phyloP scores from a whole-genome alignment of 2,888 invertebrate species.

The Tiliacea citrago region DNA sequence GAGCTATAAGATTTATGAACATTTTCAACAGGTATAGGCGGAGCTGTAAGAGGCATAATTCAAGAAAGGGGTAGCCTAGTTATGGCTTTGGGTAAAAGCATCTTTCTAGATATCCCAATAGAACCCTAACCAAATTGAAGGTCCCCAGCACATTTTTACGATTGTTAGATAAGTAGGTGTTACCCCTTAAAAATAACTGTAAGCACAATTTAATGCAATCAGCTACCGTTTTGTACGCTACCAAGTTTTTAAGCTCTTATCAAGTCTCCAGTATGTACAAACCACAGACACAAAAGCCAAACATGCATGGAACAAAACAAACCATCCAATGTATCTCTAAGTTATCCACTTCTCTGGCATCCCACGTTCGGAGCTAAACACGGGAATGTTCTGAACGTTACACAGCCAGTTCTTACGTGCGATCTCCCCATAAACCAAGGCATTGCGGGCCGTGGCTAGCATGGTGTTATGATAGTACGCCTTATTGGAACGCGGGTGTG shows the following conservation, averaged over 20 bases:
- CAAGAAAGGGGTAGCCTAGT: too few relatives aligned
- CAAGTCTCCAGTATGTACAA: background rate
- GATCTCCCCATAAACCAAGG: conserved; percentile 62
- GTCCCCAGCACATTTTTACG: background rate
- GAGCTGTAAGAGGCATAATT: background rate
- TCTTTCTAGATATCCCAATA: background rate
- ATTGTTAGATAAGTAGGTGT: background rate
- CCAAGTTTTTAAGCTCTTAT: too few relatives aligned
- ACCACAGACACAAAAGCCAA: background rate
- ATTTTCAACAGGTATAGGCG: background rate
- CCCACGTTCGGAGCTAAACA: conserved; percentile 52
- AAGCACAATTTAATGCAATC: background rate
- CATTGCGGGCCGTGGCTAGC: conserved; percentile 58
- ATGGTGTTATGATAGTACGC: conserved; percentile 74
- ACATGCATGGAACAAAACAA: conserved; percentile 33
- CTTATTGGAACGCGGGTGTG: conserved; percentile 68
- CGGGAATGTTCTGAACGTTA: conserved; percentile 39
- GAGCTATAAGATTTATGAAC: background rate
- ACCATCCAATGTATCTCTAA: conserved; percentile 25
- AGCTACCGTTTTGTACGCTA: background rate
- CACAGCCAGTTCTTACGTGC: conserved; percentile 68
- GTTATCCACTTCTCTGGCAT: conserved; percentile 37
- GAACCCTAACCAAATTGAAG: background rate
- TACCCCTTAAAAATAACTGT: background rate
- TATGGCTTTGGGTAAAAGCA: background rate